Base-by-base conservation (phyloP, 2,888 invertebrate species). In the Barypeithes pellucidus region DNA sequence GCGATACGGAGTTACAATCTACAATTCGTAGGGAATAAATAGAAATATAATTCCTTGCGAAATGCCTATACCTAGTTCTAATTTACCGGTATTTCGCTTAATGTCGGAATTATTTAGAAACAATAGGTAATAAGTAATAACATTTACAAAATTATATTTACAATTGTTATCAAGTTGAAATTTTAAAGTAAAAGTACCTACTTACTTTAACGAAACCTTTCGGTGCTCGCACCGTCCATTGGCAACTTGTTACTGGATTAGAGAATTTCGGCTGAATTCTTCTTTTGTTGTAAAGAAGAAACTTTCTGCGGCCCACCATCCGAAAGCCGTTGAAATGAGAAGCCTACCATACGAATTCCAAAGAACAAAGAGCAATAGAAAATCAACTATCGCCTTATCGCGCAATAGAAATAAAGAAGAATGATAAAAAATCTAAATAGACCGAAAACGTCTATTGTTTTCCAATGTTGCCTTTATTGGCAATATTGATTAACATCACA, bases 341-440 rank as follows among this genome's bases (percentile, higher is more conserved):
- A 29, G 8, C 14, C n/a, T 14, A 29, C 33, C 33, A 11, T 8
- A 14, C 24, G 16, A 57, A 33, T 16, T 57, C 11, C 18, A 1
- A 14, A 57, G 33, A 57, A 57, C 16, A 18, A 57, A 33, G n/a
- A 57, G 16, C 54, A 33, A 33, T 33, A 57, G 54, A 57, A 57
- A 57, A 29, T 57, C 11, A 33, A 14, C 14, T 9, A 16, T 33
- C 16, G 54, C 9, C 33, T 57, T 57, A 57, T 57, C 54, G 18
- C 54, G n/a, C 16, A 57, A 57, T 33, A 57, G 54, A 57, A 57
- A 57, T 57, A 57, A 57, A 57, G 54, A 57, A 24, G 14, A 16
- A 57, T 24, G 54, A 57, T 57, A 57, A 33, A 33, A 29, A 57
- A 33, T 57, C 54, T 14, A 33, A 33, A 16, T n/a, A 29, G 16